These are phyloP conservation scores for Philopedon plagiatum DNA, from an alignment of 2,888 invertebrate species.

Conservation along the genomic window DNA sequence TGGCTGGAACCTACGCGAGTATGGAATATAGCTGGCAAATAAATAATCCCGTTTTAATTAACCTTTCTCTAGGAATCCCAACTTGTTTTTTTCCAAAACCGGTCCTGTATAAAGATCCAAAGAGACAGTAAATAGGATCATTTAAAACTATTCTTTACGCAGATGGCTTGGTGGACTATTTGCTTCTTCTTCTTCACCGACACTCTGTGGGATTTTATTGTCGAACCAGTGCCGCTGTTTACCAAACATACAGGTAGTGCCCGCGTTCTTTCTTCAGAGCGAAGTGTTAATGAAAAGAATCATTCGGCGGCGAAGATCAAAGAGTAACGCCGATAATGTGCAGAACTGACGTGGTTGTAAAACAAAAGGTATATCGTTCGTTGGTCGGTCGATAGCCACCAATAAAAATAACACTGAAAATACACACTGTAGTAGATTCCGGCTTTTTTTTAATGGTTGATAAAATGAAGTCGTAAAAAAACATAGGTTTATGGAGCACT, in stretches of 20 bases:
- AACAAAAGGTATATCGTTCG: constrained; percentile 7
- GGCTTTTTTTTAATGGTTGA: no score
- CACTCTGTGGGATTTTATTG: constrained; percentile 53
- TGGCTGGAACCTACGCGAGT: no score
- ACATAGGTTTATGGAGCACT: no score
- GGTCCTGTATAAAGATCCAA: constrained; percentile 12
- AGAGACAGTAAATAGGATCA: constrained; percentile 47
- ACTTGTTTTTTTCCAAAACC: background rate
- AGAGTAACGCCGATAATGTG: constrained; percentile 28
- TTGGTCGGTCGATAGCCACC: background rate
- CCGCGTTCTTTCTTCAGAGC: constrained; percentile 57
- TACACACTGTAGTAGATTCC: no score
- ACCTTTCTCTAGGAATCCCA: no score
- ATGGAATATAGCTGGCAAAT: no score
- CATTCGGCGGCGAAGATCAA: constrained; percentile 51
- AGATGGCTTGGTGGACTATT: constrained; percentile 43
- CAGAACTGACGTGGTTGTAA: constrained; percentile 4
- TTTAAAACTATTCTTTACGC: constrained; percentile 44
- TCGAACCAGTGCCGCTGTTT: constrained; percentile 53
- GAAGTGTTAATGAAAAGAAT: constrained; percentile 61
- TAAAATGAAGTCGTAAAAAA: no score
- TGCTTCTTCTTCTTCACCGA: constrained; percentile 36
- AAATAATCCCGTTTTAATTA: no score
- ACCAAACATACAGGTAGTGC: constrained; percentile 55
- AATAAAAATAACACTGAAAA: background rate